These are phyloP conservation scores for Romanogobio albipinnatus DNA, from an alignment of 2,113 vertebrate species.

Conservation along the genomic window DNA sequence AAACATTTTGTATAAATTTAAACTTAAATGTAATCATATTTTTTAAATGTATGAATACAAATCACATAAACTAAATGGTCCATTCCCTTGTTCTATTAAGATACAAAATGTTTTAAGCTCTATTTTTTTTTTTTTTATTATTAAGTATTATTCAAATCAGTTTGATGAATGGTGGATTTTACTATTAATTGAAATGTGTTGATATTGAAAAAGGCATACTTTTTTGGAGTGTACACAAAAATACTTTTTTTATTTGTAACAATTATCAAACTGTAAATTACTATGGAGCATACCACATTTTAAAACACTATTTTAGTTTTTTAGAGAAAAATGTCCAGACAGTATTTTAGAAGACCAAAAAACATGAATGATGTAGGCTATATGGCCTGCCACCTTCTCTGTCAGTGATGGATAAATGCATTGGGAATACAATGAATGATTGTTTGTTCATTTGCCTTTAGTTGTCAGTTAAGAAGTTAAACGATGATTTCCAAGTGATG, in stretches of 20 bases:
- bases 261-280: background rate
- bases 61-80: no score
- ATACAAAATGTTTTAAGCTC: no score
- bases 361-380: background rate
- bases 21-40: no score
- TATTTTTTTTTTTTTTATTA: no score
- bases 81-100: no score
- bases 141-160: no score
- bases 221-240: no score
- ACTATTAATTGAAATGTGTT: no score
- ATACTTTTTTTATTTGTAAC: background rate
- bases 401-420: background rate
- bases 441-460: background rate
- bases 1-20: no score
- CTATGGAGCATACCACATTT: background rate
- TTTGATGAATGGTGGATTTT: no score
- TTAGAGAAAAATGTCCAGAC: background rate
- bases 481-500: background rate
- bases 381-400: background rate
- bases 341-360: background rate
- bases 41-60: no score
- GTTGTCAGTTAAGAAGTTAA: background rate
- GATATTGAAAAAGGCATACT: no score
- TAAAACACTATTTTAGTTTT: background rate
- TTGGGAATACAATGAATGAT: background rate